Evolutionary conservation across 2,113 vertebrate genomes (phyloP).

Genomic region (Pteropus alecto): DNA sequence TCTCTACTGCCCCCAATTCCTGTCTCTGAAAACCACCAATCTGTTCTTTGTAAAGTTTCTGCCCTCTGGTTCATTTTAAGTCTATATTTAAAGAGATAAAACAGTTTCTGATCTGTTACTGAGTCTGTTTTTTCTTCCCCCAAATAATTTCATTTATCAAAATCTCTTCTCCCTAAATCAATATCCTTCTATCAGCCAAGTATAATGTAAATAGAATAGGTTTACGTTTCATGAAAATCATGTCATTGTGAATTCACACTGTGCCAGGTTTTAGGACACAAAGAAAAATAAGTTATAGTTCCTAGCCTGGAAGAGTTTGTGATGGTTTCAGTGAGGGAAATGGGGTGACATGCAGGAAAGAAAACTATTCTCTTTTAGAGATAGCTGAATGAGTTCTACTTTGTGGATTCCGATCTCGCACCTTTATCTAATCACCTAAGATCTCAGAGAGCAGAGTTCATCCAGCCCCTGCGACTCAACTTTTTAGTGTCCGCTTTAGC

Average conservation of each 20-base stretch:
- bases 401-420: background rate
- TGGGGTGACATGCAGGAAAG: background rate
- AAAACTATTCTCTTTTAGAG: background rate
- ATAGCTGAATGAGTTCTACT: background rate
- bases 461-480: background rate
- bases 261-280: background rate
- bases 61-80: background rate
- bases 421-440: slow-evolving; percentile 37
- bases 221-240: background rate
- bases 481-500: background rate
- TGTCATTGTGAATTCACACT: background rate
- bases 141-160: background rate
- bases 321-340: too few species aligned
- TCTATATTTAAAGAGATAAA: slow-evolving; percentile 1
- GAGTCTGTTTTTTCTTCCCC: background rate
- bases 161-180: background rate
- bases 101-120: background rate
- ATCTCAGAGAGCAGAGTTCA: slow-evolving; percentile 26
- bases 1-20: background rate
- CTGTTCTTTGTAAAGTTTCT: background rate
- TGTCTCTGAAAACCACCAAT: background rate
- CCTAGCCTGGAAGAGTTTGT: background rate
- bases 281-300: background rate
- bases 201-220: background rate
- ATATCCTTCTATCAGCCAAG: background rate